phyloP scores from a whole-genome alignment of 2,797 vertebrate genomes.

The Decapterus maruadsi region DNA sequence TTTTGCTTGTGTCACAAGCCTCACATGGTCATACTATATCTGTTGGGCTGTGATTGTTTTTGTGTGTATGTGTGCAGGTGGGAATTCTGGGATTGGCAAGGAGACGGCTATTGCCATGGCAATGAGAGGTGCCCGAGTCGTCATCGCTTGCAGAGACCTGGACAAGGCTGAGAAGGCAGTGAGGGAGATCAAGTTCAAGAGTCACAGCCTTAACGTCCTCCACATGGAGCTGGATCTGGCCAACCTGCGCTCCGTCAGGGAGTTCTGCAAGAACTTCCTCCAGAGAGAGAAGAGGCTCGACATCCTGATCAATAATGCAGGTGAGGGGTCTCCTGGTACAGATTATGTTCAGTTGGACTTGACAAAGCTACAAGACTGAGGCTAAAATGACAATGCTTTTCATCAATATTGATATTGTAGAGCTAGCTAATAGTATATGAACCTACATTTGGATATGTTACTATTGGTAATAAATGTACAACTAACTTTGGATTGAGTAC shows the following conservation, averaged over 20 bases:
- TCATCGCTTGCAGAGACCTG: conserved; percentile 84
- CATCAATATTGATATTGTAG: too few relatives aligned
- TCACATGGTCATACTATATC: not conserved
- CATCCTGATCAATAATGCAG: conserved; percentile 87
- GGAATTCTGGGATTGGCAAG: conserved; percentile 86
- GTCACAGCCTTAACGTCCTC: conserved; percentile 81
- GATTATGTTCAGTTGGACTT: too few relatives aligned
- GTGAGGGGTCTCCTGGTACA: conserved; percentile 57
- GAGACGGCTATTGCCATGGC: conserved; percentile 86
- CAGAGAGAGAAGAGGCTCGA: conserved; percentile 86
- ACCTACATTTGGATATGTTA: too few relatives aligned
- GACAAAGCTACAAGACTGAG: too few relatives aligned
- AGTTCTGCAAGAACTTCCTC: conserved; percentile 84
- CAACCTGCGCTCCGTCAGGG: conserved; percentile 82
- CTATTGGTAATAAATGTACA: too few relatives aligned
- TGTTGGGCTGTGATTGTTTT: too few relatives aligned
- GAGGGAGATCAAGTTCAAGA: conserved; percentile 83
- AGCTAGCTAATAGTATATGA: too few relatives aligned
- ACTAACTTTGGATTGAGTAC: too few relatives aligned
- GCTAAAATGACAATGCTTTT: too few relatives aligned
- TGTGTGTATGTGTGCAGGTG: conserved; percentile 71
- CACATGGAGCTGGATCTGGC: conserved; percentile 86
- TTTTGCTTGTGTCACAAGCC: too few relatives aligned
- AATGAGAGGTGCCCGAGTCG: conserved; percentile 84
- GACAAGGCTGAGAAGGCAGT: conserved; percentile 81